A percentile compares a stretch with the other conserved stretches of the same genome.
Conservation (phyloP, 53 echinoderm and acorn worm genomes). For the Zoroaster sp. region DNA sequence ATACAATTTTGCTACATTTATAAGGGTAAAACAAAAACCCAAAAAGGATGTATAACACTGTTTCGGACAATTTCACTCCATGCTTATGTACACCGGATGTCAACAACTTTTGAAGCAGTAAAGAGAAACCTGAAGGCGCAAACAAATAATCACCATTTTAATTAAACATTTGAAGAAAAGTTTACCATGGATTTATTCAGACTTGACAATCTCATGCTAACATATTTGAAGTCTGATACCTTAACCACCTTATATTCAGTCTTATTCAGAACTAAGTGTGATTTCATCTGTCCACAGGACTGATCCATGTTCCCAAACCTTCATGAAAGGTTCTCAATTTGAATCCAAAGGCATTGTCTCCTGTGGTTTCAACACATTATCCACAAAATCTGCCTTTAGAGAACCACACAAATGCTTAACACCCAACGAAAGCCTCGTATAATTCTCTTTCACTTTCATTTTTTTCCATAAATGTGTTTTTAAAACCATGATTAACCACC, state of each 20-base stretch:
- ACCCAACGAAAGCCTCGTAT: not conserved
- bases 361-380: not conserved
- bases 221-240: not conserved
- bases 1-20: no score
- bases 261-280: not conserved
- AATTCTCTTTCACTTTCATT: not conserved
- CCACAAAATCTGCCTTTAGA: conserved; percentile 2
- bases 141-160: no score
- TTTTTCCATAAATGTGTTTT: not conserved
- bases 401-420: not conserved
- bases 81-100: no score
- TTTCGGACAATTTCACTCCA: no score
- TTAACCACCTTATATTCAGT: not conserved
- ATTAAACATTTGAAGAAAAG: no score
- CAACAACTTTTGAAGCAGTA: no score
- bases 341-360: not conserved
- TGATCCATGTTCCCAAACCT: not conserved
- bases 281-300: not conserved
- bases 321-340: not conserved
- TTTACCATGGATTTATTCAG: no score
- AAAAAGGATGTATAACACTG: no score
- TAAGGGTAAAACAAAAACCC: no score
- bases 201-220: not conserved
- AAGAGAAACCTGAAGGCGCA: no score
- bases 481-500: not conserved